These are phyloP conservation scores for Remorina albescens DNA, from an alignment of 2,797 vertebrate species.

Conservation along the genomic window DNA sequence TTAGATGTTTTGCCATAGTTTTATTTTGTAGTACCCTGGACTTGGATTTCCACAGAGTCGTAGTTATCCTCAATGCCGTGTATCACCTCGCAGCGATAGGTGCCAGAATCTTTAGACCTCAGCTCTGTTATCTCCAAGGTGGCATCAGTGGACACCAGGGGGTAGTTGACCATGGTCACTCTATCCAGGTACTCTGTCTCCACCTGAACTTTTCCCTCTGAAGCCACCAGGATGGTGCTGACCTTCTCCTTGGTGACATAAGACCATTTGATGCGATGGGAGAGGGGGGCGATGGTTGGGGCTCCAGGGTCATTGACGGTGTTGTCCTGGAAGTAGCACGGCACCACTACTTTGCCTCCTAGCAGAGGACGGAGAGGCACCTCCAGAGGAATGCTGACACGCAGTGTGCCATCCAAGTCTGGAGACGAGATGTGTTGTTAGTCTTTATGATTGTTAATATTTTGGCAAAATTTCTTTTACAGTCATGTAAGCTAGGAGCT, in stretches of 20 bases:
- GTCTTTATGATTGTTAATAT: background rate
- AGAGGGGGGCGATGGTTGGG: constrained; percentile 82
- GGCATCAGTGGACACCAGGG: constrained; percentile 89
- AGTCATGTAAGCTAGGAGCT: background rate
- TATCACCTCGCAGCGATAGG: constrained; percentile 94
- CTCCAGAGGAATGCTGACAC: constrained; percentile 93
- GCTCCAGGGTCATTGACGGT: constrained; percentile 87
- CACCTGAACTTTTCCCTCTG: constrained; percentile 85
- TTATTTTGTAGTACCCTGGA: constrained; percentile 87
- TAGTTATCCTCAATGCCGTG: constrained; percentile 92
- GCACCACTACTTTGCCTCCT: constrained; percentile 90
- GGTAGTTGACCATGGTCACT: constrained; percentile 93
- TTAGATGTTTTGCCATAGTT: no score
- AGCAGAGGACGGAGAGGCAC: constrained; percentile 87
- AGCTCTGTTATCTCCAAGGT: constrained; percentile 91
- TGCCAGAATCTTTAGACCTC: constrained; percentile 91
- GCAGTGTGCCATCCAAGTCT: constrained; percentile 89
- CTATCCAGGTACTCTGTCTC: constrained; percentile 89
- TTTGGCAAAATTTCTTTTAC: no score
- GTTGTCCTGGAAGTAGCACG: constrained; percentile 95
- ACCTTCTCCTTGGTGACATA: constrained; percentile 88
- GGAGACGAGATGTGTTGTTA: constrained; percentile 9
- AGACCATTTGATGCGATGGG: constrained; percentile 96
- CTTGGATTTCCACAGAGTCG: constrained; percentile 89
- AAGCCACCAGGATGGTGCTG: constrained; percentile 90